Base-by-base conservation (phyloP, 2,888 invertebrate species). In the Argynnis bischoffii region DNA sequence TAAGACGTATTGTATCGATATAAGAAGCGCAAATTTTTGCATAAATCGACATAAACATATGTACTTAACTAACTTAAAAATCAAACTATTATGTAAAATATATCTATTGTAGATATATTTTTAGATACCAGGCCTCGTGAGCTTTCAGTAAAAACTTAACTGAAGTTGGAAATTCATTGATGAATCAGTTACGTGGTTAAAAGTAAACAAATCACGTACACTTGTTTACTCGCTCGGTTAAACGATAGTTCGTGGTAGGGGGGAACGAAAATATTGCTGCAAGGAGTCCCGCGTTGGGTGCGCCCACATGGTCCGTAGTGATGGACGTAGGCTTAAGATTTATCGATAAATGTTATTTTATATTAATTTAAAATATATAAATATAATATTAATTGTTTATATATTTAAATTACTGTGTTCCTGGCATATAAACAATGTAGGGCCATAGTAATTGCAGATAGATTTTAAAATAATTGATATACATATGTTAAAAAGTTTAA, bases 241-340 rank as follows among this genome's bases (percentile, higher is more conserved):
- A 66, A 57, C 66, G 71, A 65, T 55, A 59, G 35, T 47, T 75
- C 76, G 73, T 86, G 82, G 91, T 91, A 86, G 78, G 75, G 83
- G 81, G 91, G 79, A 88, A 90, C 92, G 84, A 91, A 92, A 92
- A 91, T 92, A 91, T 90, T 90, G 85, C 89, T 87, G 85, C 84
- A 80, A 81, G 81, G 82, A 84, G 86, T 84, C 81, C 87, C 85
- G 84, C 85, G 83, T 85, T 85, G 86, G 86, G 83, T 83, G 91
- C 89, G 88, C 89, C 92, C 92, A 92, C 91, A 91, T 92, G 91
- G 88, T 87, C 69, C 69, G n/a, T 85, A 90, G 87, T 75, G 89
- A 77, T 79, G 79, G 64, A 63, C 57, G 46, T 8, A 18, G n/a
- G 18, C 63, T 21, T 13, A 57, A 47, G 56, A 66, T 50, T 57